phyloP scores from a whole-genome alignment of 2,888 invertebrate genomes.

The Epistrophe eligans region DNA sequence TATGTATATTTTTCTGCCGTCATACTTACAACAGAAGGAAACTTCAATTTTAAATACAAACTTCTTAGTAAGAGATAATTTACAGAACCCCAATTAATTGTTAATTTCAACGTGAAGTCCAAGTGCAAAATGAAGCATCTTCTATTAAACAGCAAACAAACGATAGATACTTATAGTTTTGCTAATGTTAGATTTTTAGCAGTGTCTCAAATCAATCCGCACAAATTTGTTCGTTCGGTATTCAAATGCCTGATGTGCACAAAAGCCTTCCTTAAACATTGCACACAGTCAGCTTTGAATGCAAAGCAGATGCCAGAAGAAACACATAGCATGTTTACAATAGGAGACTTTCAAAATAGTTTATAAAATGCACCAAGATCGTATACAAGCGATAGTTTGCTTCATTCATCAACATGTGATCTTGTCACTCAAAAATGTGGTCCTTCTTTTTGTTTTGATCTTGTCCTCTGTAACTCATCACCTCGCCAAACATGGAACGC shows the following conservation, averaged over 20 bases:
- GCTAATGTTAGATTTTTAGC: slow-evolving; percentile 7
- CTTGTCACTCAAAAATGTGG: slow-evolving; percentile 66
- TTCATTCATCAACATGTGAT: slow-evolving; percentile 71
- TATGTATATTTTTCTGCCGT: too few relatives aligned
- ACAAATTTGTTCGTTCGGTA: slow-evolving; percentile 7
- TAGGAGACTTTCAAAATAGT: slow-evolving; percentile 49
- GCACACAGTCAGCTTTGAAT: not conserved
- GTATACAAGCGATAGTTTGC: slow-evolving; percentile 29
- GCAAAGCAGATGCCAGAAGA: slow-evolving; percentile 23
- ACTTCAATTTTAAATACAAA: too few relatives aligned
- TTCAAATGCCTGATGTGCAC: slow-evolving; percentile 3
- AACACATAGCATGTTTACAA: slow-evolving; percentile 11
- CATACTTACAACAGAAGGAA: too few relatives aligned
- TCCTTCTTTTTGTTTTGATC: slow-evolving; percentile 46
- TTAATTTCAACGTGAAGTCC: not conserved
- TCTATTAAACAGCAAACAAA: not conserved
- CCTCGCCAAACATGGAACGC: slow-evolving; percentile 59
- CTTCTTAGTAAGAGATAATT: too few relatives aligned
- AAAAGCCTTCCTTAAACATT: slow-evolving; percentile 15
- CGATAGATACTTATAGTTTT: not conserved
- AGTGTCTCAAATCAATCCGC: slow-evolving; percentile 25
- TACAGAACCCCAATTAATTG: not conserved
- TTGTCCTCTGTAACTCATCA: slow-evolving; percentile 68
- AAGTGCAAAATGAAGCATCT: not conserved
- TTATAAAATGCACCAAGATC: slow-evolving; percentile 23